These are phyloP conservation scores for Achroia grisella DNA, from an alignment of 1,140 invertebrate genomes.

Conservation along the genomic window DNA sequence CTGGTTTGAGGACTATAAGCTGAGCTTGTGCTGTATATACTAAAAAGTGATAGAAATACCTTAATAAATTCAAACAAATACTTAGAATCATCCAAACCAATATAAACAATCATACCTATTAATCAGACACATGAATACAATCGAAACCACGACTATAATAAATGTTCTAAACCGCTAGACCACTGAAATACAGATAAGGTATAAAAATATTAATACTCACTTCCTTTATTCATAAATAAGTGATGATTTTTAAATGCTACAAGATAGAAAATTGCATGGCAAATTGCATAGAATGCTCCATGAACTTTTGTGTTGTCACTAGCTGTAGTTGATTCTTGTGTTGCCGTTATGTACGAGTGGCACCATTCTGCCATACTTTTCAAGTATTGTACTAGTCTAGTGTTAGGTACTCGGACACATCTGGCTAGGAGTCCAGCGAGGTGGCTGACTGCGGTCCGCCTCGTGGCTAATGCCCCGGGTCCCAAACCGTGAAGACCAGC, in stretches of 20 bases:
- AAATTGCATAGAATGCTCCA: conserved; percentile 90
- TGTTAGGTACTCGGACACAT: conserved; percentile 50
- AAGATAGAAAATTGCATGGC: conserved; percentile 93
- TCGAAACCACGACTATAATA: too few species aligned
- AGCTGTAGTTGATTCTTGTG: conserved; percentile 47
- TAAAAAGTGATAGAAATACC: too few species aligned
- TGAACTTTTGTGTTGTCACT: conserved; percentile 77
- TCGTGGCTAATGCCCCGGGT: conserved; percentile 51
- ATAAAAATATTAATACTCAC: conserved; percentile 74
- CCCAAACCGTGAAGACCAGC: conserved; percentile 47
- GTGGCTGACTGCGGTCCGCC: conserved; percentile 58
- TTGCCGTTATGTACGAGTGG: conserved; percentile 63
- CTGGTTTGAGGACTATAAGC: too few species aligned
- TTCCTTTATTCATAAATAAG: conserved; percentile 82
- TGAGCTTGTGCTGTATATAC: too few species aligned
- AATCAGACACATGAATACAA: too few species aligned
- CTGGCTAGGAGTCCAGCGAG: conserved; percentile 58
- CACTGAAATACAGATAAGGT: too few species aligned
- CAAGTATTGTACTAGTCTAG: conserved; percentile 50
- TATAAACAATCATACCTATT: too few species aligned
- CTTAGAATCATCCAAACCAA: too few species aligned
- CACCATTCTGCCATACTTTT: conserved; percentile 68
- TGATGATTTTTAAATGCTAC: conserved; percentile 91
- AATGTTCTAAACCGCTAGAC: too few species aligned
- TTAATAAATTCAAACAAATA: too few species aligned